Conservation (phyloP, 2,797 vertebrate species). For the Toxotes lorentzi region DNA sequence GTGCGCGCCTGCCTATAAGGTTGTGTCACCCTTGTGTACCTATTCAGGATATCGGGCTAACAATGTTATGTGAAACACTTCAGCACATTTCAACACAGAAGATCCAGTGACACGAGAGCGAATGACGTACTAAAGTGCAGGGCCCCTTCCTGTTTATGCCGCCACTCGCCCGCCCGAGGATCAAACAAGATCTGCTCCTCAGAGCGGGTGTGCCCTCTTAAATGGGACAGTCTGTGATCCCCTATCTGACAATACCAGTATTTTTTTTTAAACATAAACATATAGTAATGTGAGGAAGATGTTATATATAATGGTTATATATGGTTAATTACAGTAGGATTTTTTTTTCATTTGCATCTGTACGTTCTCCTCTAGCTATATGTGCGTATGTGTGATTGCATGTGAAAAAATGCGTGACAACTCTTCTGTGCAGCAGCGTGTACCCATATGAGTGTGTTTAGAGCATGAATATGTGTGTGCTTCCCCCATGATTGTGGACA, state of each 20-base stretch:
- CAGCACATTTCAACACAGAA: slow-evolving; percentile 73
- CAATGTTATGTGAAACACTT: slow-evolving; percentile 75
- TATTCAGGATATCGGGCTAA: slow-evolving; percentile 74
- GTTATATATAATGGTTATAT: too few relatives aligned
- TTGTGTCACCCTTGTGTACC: slow-evolving; percentile 64
- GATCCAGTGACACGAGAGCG: slow-evolving; percentile 72
- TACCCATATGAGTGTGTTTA: neutral
- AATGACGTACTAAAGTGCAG: slow-evolving; percentile 77
- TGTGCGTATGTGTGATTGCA: too few relatives aligned
- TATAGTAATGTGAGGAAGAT: neutral
- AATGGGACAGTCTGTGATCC: slow-evolving; percentile 16
- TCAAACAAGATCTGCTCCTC: slow-evolving; percentile 63
- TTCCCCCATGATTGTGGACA: neutral
- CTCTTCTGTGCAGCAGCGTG: neutral
- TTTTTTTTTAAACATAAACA: slow-evolving; percentile 1
- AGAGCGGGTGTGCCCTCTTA: slow-evolving; percentile 39
- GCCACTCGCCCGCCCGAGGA: slow-evolving; percentile 63
- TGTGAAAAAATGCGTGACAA: neutral
- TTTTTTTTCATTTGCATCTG: neutral
- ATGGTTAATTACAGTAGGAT: too few relatives aligned
- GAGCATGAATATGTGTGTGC: neutral
- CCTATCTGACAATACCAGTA: slow-evolving; percentile 10
- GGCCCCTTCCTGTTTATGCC: slow-evolving; percentile 81
- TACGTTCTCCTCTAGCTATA: neutral
- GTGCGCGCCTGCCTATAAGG: slow-evolving; percentile 11